A percentile compares a stretch with the other conserved stretches of the same genome.
Evolutionary conservation across 1,140 invertebrate species (phyloP).

Genomic region (Papilio polyxenes): DNA sequence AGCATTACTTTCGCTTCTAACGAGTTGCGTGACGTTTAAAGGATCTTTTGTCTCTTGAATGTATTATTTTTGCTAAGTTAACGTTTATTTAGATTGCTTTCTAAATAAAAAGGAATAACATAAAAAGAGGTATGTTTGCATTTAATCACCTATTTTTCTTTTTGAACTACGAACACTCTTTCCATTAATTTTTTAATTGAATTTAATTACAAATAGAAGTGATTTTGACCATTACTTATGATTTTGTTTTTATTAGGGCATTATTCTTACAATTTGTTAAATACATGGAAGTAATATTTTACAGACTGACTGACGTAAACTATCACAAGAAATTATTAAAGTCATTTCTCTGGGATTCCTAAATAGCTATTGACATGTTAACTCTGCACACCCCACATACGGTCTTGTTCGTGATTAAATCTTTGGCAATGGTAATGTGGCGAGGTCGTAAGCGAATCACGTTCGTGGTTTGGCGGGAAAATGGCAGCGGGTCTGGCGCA

Average conservation of each 20-base stretch:
- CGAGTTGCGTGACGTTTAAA: slow-evolving; percentile 48
- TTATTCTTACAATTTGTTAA: too few species aligned
- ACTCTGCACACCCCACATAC: background rate
- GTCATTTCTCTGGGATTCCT: background rate
- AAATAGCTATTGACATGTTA: background rate
- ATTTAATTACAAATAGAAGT: too few species aligned
- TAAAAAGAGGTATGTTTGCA: too few species aligned
- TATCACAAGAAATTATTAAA: background rate
- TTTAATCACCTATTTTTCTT: background rate
- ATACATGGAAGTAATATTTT: too few species aligned
- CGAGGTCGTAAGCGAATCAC: slow-evolving; percentile 65
- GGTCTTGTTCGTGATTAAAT: background rate
- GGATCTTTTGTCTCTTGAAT: slow-evolving; percentile 42
- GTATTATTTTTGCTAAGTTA: background rate
- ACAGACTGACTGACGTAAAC: too few species aligned
- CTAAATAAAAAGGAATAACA: background rate
- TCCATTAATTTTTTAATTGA: background rate
- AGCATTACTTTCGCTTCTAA: slow-evolving; percentile 61
- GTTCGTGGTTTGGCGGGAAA: slow-evolving; percentile 52
- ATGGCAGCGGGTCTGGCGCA: slow-evolving; percentile 47
- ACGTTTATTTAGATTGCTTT: background rate
- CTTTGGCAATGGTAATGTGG: slow-evolving; percentile 61
- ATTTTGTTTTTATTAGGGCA: too few species aligned
- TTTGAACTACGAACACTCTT: too few species aligned
- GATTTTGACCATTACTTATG: too few species aligned